Conservation (phyloP, 2,797 vertebrate genomes). For the Epinephelus awoara region DNA sequence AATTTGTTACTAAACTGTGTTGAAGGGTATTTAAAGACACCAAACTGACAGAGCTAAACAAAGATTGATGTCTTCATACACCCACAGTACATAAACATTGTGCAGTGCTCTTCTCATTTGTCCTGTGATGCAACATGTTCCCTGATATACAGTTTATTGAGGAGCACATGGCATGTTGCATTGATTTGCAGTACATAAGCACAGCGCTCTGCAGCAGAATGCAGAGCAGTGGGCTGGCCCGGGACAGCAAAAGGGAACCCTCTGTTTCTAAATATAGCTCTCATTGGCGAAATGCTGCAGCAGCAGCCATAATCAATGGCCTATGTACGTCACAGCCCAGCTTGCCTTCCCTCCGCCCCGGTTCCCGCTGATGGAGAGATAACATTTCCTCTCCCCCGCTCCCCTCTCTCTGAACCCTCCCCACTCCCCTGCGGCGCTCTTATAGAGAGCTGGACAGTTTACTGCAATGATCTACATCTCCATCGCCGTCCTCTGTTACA, state of each 20-base stretch:
- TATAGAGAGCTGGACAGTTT: slow-evolving; percentile 35
- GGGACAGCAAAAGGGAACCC: slow-evolving; percentile 80
- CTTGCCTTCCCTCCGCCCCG: slow-evolving; percentile 25
- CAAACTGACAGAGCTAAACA: background rate
- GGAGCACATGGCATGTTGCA: slow-evolving; percentile 2
- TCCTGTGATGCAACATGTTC: slow-evolving; percentile 52
- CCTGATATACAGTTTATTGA: background rate
- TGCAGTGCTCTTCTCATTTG: background rate
- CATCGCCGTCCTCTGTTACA: slow-evolving; percentile 14
- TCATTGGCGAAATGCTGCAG: slow-evolving; percentile 73
- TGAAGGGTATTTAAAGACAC: background rate
- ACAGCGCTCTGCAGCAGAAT: slow-evolving; percentile 73
- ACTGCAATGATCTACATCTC: slow-evolving; percentile 40
- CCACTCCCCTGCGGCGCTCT: slow-evolving; percentile 31
- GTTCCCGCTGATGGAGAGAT: slow-evolving; percentile 33
- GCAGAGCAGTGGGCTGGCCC: slow-evolving; percentile 69
- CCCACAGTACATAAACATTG: background rate
- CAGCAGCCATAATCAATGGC: slow-evolving; percentile 77
- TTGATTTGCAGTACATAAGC: slow-evolving; percentile 38
- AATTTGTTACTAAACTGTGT: background rate
- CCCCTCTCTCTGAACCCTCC: slow-evolving; percentile 57
- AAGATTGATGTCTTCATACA: background rate
- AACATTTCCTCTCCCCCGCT: slow-evolving; percentile 29
- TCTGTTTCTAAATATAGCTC: slow-evolving; percentile 84
- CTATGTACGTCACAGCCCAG: slow-evolving; percentile 69